phyloP scores from a whole-genome alignment of 2,113 vertebrate genomes.

The Nestor notabilis region DNA sequence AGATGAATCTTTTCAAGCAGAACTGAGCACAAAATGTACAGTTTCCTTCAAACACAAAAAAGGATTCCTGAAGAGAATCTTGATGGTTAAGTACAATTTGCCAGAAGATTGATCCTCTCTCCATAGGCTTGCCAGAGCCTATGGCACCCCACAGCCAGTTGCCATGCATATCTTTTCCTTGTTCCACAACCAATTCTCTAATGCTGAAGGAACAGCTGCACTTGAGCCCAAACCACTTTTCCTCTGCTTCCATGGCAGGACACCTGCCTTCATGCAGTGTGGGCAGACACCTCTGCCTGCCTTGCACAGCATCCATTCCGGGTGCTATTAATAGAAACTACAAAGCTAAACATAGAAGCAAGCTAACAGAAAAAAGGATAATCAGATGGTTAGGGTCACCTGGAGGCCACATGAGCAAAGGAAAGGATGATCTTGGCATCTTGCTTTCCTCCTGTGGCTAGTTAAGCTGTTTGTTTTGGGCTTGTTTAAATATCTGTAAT shows the following conservation, averaged over 20 bases:
- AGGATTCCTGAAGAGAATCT: background rate
- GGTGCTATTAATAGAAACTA: background rate
- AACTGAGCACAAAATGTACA: background rate
- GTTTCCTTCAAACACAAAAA: background rate
- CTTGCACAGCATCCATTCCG: background rate
- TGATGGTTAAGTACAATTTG: background rate
- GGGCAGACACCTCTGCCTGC: background rate
- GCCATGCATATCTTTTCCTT: background rate
- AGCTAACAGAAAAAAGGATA: background rate
- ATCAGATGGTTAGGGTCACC: background rate
- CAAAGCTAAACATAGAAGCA: background rate
- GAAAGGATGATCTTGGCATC: background rate
- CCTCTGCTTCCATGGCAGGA: background rate
- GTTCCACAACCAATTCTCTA: background rate
- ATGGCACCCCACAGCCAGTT: background rate
- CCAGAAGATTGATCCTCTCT: background rate
- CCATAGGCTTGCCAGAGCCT: background rate
- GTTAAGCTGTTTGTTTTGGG: background rate
- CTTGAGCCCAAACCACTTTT: background rate
- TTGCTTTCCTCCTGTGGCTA: background rate
- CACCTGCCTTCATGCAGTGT: background rate
- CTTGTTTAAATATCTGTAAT: conserved; percentile 25
- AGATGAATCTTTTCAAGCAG: background rate
- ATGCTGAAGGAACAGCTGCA: background rate
- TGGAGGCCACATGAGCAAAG: background rate